Evolutionary conservation across 2,888 invertebrate species (phyloP), one percentile per base, ranked within the genome.

Genomic region (Tipula helvola): DNA sequence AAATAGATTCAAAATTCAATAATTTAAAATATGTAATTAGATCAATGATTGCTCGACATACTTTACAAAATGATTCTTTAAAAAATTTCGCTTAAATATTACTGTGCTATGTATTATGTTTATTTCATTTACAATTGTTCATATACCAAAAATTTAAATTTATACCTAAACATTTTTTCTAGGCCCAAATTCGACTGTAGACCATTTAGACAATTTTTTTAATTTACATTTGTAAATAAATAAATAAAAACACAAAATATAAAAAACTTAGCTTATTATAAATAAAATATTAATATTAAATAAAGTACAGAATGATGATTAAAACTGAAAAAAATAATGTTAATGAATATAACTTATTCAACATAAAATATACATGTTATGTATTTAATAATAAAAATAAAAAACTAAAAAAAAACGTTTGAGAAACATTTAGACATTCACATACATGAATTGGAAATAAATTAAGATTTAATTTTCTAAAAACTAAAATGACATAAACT

Each of bases 201-300:
- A 71, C 71, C 71, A 71, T 71, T 71, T 71, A 71, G 71, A 71
- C 71, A 71, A 71, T 71, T 71, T 71, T 71, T 71, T 71, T 71
- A 71, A 71, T 28, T 71, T 71, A 71, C 71, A 71, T 71, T 28
- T 71, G 71, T 71, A 71, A 71, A 71, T 71, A 71, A 71, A 71
- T 71, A 71, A 71, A 71, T 71, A 71, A 18, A 71, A 71, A 71
- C n/a, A 52, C n/a, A 52, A 52, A 52, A 52, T 52, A n/a, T 71
- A 71, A 71, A 71, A 18, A 71, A 71, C 28, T 71, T 71, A 71
- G 71, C 28, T 71, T 71, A 71, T 28, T 71, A 71, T 28, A 71
- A 71, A 28, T 28, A 28, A 28, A 28, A 28, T 28, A 28, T 71
- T 71, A 71, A 71, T 28, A 71, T 71, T 10, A 71, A 28, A 16